Evolutionary conservation across 2,113 vertebrate species (phyloP), one percentile per base, ranked within the genome.

Genomic region (Tyrannus savana): DNA sequence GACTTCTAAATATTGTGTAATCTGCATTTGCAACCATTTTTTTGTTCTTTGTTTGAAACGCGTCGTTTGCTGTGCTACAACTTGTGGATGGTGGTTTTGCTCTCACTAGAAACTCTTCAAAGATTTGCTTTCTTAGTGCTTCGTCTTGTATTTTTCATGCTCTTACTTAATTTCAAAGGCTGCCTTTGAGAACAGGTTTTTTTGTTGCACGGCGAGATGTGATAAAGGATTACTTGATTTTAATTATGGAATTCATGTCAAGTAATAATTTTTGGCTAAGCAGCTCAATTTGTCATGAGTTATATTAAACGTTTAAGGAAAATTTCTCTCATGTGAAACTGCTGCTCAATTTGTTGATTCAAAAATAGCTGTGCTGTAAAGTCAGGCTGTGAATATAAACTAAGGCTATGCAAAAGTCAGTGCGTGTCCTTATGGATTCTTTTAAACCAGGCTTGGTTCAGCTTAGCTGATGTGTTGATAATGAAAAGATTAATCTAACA

Each of bases 241-340:
- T 94, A 96, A 96, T 95, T 95, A 92, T 3, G 17, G 74, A 91
- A 63, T 89, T 95, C 44, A 16, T 95, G 87, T 95, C 89, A 84
- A 94, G 91, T 94, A 78, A 49, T 95, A 93, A 91, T 87, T 96
- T 89, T 93, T 59, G 66, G 84, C 80, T 90, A 84, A 78, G 87
- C 44, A 89, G 52, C 84, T 78, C 90, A 90, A 93, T 96, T 96
- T 96, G 85, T 96, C 88, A 16, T 63, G 66, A 60, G 47, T 78
- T 94, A 35, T 53, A 84, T 95, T 86, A 95, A 95, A 84, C 1
- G 2, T 93, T 94, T 90, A 86, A 90, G 83, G 90, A 68, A 88
- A 67, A 83, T 90, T 93, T 93, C 76, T 79, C 80, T 92, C 85
- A 19, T 71, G 41, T 86, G 93, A 93, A 94, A 75, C 80, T 81